Percentiles rank a stretch among this genome's conserved stretches.
phyloP scores from a whole-genome alignment of 2,888 invertebrate species.

The Stenchaetothrips biformis region DNA sequence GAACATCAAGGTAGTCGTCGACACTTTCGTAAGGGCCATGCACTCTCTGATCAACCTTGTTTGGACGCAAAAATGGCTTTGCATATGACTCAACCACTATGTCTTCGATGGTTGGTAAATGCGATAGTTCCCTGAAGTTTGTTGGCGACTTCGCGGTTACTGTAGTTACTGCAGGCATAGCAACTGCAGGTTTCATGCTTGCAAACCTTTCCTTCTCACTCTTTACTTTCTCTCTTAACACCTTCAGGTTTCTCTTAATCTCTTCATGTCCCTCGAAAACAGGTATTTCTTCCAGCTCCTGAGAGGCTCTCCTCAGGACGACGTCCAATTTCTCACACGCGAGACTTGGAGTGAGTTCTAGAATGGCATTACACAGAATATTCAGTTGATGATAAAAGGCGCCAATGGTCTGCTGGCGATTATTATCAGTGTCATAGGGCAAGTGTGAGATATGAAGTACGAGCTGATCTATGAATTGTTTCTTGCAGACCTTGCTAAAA shows the following conservation, averaged over 20 bases:
- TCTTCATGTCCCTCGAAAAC: conserved; percentile 30
- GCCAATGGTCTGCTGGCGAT: too few relatives aligned
- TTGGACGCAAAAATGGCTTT: conserved; percentile 53
- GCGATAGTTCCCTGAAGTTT: conserved; percentile 51
- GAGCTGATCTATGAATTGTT: too few relatives aligned
- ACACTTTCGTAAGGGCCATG: conserved; percentile 62
- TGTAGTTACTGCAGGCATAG: too few relatives aligned
- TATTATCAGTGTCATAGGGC: too few relatives aligned
- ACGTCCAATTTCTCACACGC: conserved; percentile 42
- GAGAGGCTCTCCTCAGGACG: too few relatives aligned
- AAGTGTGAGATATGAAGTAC: too few relatives aligned
- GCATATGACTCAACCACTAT: conserved; percentile 45
- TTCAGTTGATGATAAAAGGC: too few relatives aligned
- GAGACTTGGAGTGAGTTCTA: too few relatives aligned
- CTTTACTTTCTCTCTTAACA: conserved; percentile 31
- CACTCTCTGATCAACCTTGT: too few relatives aligned
- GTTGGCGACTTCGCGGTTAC: conserved; percentile 43
- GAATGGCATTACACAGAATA: too few relatives aligned
- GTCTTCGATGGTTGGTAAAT: conserved; percentile 52
- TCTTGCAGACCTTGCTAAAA: background rate
- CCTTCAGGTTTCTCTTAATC: conserved; percentile 31
- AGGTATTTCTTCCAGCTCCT: conserved; percentile 39
- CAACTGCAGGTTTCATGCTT: conserved; percentile 45
- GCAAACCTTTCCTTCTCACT: conserved; percentile 31
- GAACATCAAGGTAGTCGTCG: too few relatives aligned